Percentiles rank a stretch among this genome's conserved stretches.
Evolutionary conservation across 1,140 invertebrate species (phyloP).

Genomic region (honey bee (Apis mellifera)): DNA sequence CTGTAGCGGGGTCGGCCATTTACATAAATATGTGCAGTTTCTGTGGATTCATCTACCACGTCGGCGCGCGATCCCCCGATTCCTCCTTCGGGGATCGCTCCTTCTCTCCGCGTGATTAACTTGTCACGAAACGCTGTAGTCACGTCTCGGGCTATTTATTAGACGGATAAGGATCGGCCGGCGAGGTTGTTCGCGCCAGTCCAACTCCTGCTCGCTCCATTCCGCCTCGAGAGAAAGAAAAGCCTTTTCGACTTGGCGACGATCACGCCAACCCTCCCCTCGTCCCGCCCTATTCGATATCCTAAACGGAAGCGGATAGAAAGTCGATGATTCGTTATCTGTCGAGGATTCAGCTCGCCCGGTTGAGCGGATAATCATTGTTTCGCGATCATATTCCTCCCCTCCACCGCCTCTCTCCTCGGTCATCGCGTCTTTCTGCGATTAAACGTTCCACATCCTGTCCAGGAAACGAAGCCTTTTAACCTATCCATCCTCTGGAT

Average conservation of each 20-base stretch:
- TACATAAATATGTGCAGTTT: constrained; percentile 77
- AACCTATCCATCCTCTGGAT: not conserved
- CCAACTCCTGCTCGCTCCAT: not conserved
- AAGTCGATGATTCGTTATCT: constrained; percentile 51
- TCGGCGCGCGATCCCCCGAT: not conserved
- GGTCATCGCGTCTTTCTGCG: not conserved
- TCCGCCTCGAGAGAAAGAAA: constrained; percentile 19
- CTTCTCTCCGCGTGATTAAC: constrained; percentile 74
- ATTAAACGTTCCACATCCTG: not conserved
- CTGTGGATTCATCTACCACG: constrained; percentile 70
- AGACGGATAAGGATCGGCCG: constrained; percentile 63
- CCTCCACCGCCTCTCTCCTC: not conserved
- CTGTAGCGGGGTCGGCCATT: constrained; percentile 59
- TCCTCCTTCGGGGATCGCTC: constrained; percentile 50
- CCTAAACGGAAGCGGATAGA: constrained; percentile 48
- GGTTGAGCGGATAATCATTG: constrained; percentile 20
- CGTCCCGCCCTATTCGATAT: constrained; percentile 28
- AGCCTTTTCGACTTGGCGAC: too few species aligned
- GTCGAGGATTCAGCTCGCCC: not conserved
- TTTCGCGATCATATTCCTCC: constrained; percentile 31
- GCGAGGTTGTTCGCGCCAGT: constrained; percentile 28
- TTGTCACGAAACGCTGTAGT: constrained; percentile 79
- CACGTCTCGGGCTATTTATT: constrained; percentile 78
- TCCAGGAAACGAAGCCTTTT: constrained; percentile 36
- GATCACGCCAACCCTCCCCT: not conserved